Conservation (phyloP, 2,113 vertebrate species). For the Neolamprologus longior region DNA sequence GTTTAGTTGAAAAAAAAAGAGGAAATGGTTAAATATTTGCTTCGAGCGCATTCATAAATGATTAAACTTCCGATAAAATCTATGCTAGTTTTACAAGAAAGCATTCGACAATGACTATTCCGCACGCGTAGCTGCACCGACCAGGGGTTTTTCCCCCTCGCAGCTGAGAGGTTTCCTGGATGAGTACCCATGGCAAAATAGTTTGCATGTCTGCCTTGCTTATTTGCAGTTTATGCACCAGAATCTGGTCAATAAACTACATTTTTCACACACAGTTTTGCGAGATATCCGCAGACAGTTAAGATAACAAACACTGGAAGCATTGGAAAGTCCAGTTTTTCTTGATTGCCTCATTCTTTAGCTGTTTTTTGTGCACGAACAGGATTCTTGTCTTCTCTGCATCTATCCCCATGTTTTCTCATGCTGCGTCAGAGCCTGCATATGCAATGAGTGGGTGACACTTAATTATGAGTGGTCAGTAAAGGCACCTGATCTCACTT, state of each 20-base stretch:
- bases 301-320: background rate
- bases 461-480: background rate
- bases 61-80: background rate
- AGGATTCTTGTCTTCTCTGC: background rate
- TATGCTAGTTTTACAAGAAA: background rate
- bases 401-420: background rate
- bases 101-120: background rate
- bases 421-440: background rate
- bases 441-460: background rate
- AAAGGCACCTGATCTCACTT: background rate
- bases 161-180: background rate
- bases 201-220: background rate
- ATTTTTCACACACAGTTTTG: background rate
- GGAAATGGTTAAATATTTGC: background rate
- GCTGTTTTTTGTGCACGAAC: background rate
- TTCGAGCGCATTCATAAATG: background rate
- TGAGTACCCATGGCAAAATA: background rate
- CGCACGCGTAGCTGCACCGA: accelerated
- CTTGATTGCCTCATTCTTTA: background rate
- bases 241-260: background rate
- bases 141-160: background rate
- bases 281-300: background rate
- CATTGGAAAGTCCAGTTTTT: background rate
- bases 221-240: background rate
- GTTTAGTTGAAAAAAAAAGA: background rate